A percentile compares a stretch with the other conserved stretches of the same genome.
Evolutionary conservation across 2,113 vertebrate genomes (phyloP).

Genomic region (Okapia johnstoni): DNA sequence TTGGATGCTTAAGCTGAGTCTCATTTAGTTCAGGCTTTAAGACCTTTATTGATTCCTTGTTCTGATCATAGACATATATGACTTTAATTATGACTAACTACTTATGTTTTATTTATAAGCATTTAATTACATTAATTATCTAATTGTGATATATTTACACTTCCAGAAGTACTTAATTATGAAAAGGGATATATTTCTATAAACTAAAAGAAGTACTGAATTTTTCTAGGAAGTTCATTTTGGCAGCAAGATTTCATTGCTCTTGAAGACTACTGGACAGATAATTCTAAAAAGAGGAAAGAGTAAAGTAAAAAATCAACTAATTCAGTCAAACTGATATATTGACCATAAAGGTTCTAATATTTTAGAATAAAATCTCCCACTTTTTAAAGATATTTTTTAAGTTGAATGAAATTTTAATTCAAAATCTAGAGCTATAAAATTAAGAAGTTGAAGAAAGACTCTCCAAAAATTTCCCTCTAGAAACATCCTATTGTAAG

Average conservation of each 20-base stretch:
- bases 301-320: neutral
- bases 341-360: neutral
- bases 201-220: neutral
- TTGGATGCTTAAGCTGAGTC: neutral
- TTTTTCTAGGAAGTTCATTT: conserved; percentile 23
- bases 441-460: conserved; percentile 9
- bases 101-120: neutral
- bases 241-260: neutral
- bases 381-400: conserved; percentile 34
- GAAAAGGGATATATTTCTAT: neutral
- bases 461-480: neutral
- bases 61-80: neutral
- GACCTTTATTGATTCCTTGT: neutral
- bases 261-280: neutral
- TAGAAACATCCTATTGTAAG: neutral
- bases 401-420: conserved; percentile 44
- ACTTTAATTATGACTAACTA: neutral
- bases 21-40: neutral
- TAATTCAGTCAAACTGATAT: conserved; percentile 7
- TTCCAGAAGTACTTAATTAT: neutral
- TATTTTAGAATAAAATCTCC: neutral
- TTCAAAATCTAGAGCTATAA: conserved; percentile 35
- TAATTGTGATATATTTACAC: neutral
- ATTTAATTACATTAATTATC: neutral
- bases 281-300: neutral